Evolutionary conservation across 2,113 vertebrate genomes (phyloP).

Genomic region (Pygoscelis antarcticus): DNA sequence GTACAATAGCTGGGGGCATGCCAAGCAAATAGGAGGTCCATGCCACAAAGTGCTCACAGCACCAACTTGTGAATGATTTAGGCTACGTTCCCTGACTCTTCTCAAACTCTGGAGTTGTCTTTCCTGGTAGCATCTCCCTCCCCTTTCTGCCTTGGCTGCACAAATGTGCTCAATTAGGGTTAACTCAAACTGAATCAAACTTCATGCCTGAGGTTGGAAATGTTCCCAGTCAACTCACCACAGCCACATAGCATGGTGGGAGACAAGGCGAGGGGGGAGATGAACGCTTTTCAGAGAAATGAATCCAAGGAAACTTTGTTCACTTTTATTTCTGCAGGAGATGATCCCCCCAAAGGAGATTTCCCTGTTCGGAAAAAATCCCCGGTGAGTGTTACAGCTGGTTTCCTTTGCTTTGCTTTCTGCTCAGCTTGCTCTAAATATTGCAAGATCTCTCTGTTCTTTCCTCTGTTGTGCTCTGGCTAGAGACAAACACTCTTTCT

Average conservation of each 20-base stretch:
- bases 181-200: constrained; percentile 77
- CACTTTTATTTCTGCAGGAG: constrained; percentile 75
- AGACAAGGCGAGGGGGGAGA: constrained; percentile 72
- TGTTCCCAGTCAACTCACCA: constrained; percentile 76
- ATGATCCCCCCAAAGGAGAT: constrained; percentile 55
- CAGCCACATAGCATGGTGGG: constrained; percentile 76
- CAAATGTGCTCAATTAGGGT: constrained; percentile 74
- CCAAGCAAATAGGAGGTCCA: background rate
- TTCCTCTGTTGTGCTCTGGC: constrained; percentile 45
- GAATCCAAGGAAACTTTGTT: constrained; percentile 77
- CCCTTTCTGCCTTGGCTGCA: constrained; percentile 17
- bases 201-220: constrained; percentile 71
- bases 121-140: constrained; percentile 18
- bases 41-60: background rate
- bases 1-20: background rate
- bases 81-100: background rate
- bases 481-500: constrained; percentile 57
- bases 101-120: constrained; percentile 16
- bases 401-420: constrained; percentile 28
- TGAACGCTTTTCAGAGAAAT: constrained; percentile 76
- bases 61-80: background rate
- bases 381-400: constrained; percentile 71
- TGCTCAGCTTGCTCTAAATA: constrained; percentile 47
- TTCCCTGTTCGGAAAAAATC: constrained; percentile 64
- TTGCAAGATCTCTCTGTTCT: constrained; percentile 50